A percentile compares a stretch with the other conserved stretches of the same genome.
Conservation (phyloP, 2,888 invertebrate genomes). For the Dicyrtomina minuta region DNA sequence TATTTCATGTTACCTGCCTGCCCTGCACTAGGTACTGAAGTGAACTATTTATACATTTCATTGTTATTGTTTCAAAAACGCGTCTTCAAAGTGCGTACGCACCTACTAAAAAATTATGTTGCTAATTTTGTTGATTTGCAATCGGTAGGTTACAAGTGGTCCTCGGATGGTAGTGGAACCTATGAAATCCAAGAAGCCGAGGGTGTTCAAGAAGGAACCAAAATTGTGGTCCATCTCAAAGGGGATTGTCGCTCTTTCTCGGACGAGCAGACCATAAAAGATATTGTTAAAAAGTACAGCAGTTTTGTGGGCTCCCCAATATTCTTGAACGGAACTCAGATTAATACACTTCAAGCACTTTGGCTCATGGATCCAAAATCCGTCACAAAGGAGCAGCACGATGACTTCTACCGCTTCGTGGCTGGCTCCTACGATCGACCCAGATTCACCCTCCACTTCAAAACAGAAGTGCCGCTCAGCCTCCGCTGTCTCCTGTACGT, state of each 20-base stretch:
- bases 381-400: constrained; percentile 78
- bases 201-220: constrained; percentile 83
- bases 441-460: constrained; percentile 86
- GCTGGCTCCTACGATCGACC: constrained; percentile 83
- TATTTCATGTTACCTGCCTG: too few species aligned
- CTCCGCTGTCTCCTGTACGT: constrained; percentile 89
- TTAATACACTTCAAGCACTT: constrained; percentile 85
- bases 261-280: constrained; percentile 80
- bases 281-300: constrained; percentile 91
- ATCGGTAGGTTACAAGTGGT: constrained; percentile 39
- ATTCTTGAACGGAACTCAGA: constrained; percentile 81
- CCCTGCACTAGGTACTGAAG: background rate
- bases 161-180: constrained; percentile 66
- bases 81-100: background rate
- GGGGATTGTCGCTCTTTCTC: constrained; percentile 84
- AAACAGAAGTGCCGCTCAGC: constrained; percentile 87
- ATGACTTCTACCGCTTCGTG: constrained; percentile 88
- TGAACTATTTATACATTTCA: background rate
- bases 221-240: constrained; percentile 87
- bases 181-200: constrained; percentile 87
- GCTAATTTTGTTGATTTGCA: too few species aligned
- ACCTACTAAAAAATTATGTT: too few species aligned
- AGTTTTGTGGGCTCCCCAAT: constrained; percentile 96
- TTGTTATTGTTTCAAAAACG: background rate
- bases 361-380: constrained; percentile 92